Base-by-base conservation (phyloP, 2,888 invertebrate species). In the Mongoloraphidia duomilia region DNA sequence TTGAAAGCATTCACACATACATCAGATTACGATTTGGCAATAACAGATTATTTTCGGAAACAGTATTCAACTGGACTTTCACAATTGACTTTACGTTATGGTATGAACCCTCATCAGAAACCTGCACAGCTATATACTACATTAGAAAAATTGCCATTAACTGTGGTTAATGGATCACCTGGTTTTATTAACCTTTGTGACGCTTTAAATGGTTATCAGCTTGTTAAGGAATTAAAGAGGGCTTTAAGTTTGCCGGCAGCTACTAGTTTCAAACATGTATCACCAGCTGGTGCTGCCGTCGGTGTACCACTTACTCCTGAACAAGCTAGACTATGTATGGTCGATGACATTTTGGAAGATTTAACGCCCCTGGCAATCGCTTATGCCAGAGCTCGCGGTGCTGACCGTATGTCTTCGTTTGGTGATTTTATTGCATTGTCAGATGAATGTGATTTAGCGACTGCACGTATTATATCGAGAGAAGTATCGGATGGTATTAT, bases 401-500 rank as follows among this genome's bases (percentile, higher is more conserved):
- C 96, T 12, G 97, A 98, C 69, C 79, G 97, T 47, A 97, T 98
- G 97, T 96, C 95, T 9, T 96, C 96, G 1, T 98, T 97, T 68
- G 97, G 98, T 0, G 98, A 98, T 70, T 97, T 97, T 67, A 79
- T 97, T 36, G 94, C 95, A 0, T 67, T 98, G 0, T 96, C 95
- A 0, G 93, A 95, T 64, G 67, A 71, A 1, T 98, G 97, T 63
- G 97, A 98, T 68, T 79, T 75, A 44, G 63, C 81, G 52, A 98
- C 97, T 0, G 97, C 98, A 0, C 82, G 77, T 63, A 87, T 98
- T 49, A 92, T 98, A 52, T 87, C 91, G 0, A 80, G 86, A 14
- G 84, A 95, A 72, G 96, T 97, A 0, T 97, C 96, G 0, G 97
- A 98, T 68, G 97, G 97, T n/a, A 84, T 98, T 44, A 87, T 98